phyloP scores from a whole-genome alignment of 2,888 invertebrate genomes.

The Cybosia mesomella region DNA sequence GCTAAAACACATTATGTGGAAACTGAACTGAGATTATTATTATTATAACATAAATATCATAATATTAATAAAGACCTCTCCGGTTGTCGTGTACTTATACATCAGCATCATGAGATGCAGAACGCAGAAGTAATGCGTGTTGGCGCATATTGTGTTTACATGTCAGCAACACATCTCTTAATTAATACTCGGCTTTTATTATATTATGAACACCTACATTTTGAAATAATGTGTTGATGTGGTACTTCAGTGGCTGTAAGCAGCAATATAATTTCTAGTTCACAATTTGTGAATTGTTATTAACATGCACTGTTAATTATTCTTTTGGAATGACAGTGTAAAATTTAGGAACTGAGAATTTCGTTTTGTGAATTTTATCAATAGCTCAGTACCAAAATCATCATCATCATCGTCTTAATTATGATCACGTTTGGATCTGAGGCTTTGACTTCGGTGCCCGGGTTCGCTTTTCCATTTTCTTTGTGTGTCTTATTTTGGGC shows the following conservation, averaged over 20 bases:
- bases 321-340: not conserved
- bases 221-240: not conserved
- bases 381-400: no score
- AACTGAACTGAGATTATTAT: not conserved
- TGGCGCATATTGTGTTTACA: constrained; percentile 13
- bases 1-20: not conserved
- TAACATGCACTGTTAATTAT: not conserved
- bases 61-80: not conserved
- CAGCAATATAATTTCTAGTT: constrained; percentile 4
- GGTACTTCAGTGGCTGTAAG: not conserved
- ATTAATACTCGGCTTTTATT: constrained; percentile 15
- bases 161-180: constrained; percentile 19
- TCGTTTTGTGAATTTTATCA: not conserved
- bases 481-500: no score
- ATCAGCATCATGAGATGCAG: constrained; percentile 12
- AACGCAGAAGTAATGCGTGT: constrained; percentile 16
- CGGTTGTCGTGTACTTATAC: not conserved
- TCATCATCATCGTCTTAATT: no score
- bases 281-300: not conserved
- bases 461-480: no score
- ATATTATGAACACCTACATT: not conserved
- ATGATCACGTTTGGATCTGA: no score
- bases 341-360: not conserved
- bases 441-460: no score
- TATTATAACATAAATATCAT: not conserved